Evolutionary conservation across 2,113 vertebrate genomes (phyloP).

Genomic region (Ranitomeya imitator): DNA sequence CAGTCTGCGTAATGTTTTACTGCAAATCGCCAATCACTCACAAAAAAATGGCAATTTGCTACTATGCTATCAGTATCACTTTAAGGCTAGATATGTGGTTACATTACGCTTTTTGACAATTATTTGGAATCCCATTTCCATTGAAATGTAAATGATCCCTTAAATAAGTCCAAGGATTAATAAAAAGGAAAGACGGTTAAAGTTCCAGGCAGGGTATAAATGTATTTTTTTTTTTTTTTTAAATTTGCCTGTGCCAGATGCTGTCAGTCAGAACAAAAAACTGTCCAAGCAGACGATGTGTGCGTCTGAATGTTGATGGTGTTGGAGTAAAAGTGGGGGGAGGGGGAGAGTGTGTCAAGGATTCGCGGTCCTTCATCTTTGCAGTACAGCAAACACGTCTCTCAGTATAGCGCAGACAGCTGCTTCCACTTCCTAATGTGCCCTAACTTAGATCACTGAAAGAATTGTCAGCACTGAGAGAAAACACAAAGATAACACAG

Average conservation of each 20-base stretch:
- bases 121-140: slow-evolving; percentile 77
- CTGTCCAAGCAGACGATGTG: slow-evolving; percentile 93
- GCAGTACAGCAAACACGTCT: slow-evolving; percentile 98
- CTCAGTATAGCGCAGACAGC: slow-evolving; percentile 98
- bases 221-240: slow-evolving; percentile 74
- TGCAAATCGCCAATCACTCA: neutral
- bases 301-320: slow-evolving; percentile 97
- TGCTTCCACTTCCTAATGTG: slow-evolving; percentile 98
- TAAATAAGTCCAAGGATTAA: slow-evolving; percentile 79
- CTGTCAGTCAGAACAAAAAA: slow-evolving; percentile 96
- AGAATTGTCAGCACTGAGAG: slow-evolving; percentile 95
- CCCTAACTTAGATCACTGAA: slow-evolving; percentile 98
- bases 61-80: slow-evolving; percentile 60
- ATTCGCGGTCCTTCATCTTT: slow-evolving; percentile 99
- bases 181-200: slow-evolving; percentile 78
- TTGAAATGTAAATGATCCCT: slow-evolving; percentile 81
- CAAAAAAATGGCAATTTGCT: neutral
- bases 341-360: slow-evolving; percentile 92
- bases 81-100: slow-evolving; percentile 71
- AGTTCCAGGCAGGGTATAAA: slow-evolving; percentile 79
- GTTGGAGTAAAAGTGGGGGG: slow-evolving; percentile 71
- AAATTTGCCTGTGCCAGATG: slow-evolving; percentile 89
- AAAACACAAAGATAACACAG: slow-evolving; percentile 98
- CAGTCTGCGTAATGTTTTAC: neutral
- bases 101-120: slow-evolving; percentile 77